phyloP scores from a whole-genome alignment of 2,797 vertebrate genomes.

The Pelodytes ibericus region DNA sequence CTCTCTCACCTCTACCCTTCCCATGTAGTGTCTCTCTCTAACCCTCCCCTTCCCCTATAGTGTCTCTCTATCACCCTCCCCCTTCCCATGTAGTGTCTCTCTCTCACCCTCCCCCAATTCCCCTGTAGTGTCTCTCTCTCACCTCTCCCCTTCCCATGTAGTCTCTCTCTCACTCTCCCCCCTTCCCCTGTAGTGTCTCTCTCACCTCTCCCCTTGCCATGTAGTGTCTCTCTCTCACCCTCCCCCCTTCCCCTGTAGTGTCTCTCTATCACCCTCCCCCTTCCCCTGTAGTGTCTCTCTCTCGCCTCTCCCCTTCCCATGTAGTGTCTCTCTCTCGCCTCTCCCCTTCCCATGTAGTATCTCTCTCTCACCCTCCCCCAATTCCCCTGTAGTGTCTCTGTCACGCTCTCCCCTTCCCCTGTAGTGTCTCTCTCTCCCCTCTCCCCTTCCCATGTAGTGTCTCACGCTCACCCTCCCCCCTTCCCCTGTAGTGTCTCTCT shows the following conservation, averaged over 20 bases:
- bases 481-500: too few relatives aligned
- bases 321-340: too few relatives aligned
- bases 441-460: too few relatives aligned
- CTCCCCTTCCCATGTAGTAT: too few relatives aligned
- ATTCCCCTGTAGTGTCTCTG: too few relatives aligned
- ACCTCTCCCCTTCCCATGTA: background rate
- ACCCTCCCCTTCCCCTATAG: too few relatives aligned
- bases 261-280: background rate
- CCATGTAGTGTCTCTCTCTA: too few relatives aligned
- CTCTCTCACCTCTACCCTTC: too few relatives aligned
- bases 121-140: too few relatives aligned
- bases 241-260: background rate
- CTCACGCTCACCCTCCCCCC: background rate
- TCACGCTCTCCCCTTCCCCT: background rate
- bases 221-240: background rate
- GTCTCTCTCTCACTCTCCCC: background rate
- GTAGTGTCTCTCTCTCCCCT: background rate
- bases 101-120: too few relatives aligned
- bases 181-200: background rate
- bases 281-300: background rate
- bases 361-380: too few relatives aligned
- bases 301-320: background rate
- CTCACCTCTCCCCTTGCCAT: background rate
- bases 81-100: background rate
- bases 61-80: too few relatives aligned